A percentile compares a stretch with the other conserved stretches of the same genome.
Evolutionary conservation across 64 coral and sea anemone species (phyloP).

Genomic region (Montipora cactus): DNA sequence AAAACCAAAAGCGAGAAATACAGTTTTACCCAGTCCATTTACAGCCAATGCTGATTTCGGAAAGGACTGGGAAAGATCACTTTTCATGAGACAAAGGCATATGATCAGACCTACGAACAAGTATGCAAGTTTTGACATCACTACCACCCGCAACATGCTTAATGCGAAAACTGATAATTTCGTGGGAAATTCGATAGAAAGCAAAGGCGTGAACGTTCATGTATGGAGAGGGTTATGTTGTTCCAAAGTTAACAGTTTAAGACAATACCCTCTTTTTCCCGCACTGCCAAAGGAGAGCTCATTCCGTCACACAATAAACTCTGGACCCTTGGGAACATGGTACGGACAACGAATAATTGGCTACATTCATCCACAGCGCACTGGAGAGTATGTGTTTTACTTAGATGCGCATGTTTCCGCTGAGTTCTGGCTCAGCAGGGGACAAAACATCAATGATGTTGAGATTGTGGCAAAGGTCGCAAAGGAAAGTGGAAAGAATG

Average conservation of each 20-base stretch:
- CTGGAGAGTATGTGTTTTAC: constrained; percentile 44
- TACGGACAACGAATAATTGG: constrained; percentile 58
- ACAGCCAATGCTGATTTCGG: neutral
- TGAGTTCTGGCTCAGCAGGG: constrained; percentile 48
- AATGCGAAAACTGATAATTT: neutral
- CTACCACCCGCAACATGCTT: neutral
- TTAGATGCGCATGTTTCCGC: constrained; percentile 16
- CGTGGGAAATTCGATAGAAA: neutral
- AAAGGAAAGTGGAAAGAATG: neutral
- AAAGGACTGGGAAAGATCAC: neutral
- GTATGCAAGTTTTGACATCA: neutral
- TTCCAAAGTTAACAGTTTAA: constrained; percentile 34
- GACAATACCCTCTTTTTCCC: constrained; percentile 51
- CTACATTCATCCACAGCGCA: constrained; percentile 26
- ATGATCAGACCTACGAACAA: neutral
- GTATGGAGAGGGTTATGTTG: constrained; percentile 46
- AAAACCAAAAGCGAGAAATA: neutral
- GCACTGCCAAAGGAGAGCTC: constrained; percentile 2
- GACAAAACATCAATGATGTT: neutral
- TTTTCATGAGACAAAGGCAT: neutral
- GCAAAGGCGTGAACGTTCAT: constrained; percentile 44
- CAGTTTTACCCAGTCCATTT: neutral
- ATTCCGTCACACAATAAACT: constrained; percentile 52
- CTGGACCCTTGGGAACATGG: constrained; percentile 18
- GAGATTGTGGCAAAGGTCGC: constrained; percentile 28